These are phyloP conservation scores for Stramonita haemastoma DNA, from an alignment of 2,888 invertebrate genomes.

Conservation along the genomic window DNA sequence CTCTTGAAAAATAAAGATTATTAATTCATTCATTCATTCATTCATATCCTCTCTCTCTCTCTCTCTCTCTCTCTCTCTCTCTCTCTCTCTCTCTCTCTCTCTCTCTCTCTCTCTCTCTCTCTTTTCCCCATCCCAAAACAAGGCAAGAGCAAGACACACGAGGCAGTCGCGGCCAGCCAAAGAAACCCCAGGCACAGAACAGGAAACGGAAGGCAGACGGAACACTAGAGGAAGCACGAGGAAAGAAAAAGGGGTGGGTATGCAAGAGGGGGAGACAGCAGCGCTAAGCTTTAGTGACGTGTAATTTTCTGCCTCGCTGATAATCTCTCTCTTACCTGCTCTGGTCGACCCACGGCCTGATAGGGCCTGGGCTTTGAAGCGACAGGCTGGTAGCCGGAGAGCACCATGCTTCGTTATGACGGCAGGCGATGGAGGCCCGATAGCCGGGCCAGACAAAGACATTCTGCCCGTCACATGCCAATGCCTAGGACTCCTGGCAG, in stretches of 20 bases:
- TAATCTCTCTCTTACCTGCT: constrained; percentile 4
- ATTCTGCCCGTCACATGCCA: background rate
- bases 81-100: too few relatives aligned
- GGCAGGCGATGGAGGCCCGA: background rate
- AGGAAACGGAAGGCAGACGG: background rate
- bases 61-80: too few relatives aligned
- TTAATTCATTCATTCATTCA: too few relatives aligned
- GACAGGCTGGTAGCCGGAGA: constrained; percentile 15
- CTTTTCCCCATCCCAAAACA: background rate
- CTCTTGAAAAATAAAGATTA: too few relatives aligned
- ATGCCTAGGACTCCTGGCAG: background rate
- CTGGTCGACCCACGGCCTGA: background rate
- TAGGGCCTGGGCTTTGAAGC: background rate
- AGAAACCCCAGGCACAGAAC: background rate
- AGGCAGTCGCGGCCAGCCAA: background rate
- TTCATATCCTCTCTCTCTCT: too few relatives aligned
- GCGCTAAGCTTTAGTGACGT: background rate
- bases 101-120: too few relatives aligned
- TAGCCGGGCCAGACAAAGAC: background rate
- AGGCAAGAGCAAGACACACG: background rate
- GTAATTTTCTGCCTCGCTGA: background rate
- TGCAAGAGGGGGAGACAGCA: background rate
- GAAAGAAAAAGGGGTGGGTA: background rate
- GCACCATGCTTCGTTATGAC: constrained; percentile 16
- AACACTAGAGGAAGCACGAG: background rate